These are phyloP conservation scores for Halcyon chelicuti DNA, from an alignment of 2,797 vertebrate species.

Conservation along the genomic window DNA sequence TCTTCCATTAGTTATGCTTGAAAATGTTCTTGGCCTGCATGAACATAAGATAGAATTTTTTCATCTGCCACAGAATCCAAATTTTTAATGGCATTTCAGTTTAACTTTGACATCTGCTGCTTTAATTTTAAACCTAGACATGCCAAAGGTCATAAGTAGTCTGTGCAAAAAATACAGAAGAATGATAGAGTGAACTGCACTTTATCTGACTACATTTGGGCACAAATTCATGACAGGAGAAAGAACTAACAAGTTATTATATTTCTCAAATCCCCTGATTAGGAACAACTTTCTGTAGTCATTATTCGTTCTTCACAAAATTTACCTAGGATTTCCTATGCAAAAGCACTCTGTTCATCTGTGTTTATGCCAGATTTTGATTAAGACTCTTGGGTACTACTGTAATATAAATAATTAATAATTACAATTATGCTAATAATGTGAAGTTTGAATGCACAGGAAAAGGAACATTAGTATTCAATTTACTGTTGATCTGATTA, in stretches of 20 bases:
- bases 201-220: background rate
- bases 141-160: background rate
- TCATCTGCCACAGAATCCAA: background rate
- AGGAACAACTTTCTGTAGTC: background rate
- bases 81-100: background rate
- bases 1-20: background rate
- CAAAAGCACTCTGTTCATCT: background rate
- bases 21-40: background rate
- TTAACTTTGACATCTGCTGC: background rate
- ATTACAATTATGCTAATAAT: background rate
- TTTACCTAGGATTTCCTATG: background rate
- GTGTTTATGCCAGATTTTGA: background rate
- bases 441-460: background rate
- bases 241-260: background rate
- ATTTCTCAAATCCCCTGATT: background rate
- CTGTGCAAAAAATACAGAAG: background rate
- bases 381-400: background rate
- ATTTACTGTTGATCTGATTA: background rate
- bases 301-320: background rate
- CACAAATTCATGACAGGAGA: background rate
- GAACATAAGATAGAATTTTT: background rate
- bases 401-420: conserved; percentile 8
- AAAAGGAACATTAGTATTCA: background rate
- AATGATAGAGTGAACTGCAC: background rate
- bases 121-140: background rate